A percentile compares a stretch with the other conserved stretches of the same genome.
phyloP scores from a whole-genome alignment of 2,797 vertebrate genomes.

The Enteromius treurensis region DNA sequence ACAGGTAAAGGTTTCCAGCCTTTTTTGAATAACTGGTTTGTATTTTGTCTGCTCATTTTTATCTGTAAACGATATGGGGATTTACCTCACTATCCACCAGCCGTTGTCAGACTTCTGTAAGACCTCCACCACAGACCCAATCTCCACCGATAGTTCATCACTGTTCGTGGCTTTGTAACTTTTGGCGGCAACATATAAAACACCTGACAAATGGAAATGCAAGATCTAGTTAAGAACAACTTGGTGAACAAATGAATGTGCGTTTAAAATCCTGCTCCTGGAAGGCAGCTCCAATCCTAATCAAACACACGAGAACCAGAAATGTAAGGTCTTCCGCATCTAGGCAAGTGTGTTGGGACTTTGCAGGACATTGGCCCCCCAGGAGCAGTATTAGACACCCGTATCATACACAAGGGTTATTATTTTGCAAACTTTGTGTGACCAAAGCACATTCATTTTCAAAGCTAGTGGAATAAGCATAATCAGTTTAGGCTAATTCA shows the following conservation, averaged over 20 bases:
- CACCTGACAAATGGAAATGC: conserved; percentile 67
- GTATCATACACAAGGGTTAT: not conserved
- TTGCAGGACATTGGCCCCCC: not conserved
- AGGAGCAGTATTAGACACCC: not conserved
- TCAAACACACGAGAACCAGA: not conserved
- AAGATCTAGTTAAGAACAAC: not conserved
- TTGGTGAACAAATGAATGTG: not conserved
- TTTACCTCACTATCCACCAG: conserved; percentile 93
- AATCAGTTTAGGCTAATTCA: not conserved
- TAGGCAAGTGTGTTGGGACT: not conserved
- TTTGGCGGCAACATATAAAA: conserved; percentile 72
- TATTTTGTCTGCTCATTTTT: not conserved
- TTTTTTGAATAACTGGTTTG: not conserved
- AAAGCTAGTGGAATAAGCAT: no score
- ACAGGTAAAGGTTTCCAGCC: not conserved
- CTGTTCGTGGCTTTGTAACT: conserved; percentile 76
- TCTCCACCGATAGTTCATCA: conserved; percentile 82
- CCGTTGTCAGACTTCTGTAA: conserved; percentile 80
- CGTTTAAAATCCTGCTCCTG: not conserved
- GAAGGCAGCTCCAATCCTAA: not conserved
- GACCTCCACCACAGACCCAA: conserved; percentile 78
- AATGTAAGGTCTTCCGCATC: not conserved
- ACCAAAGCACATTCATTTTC: not conserved
- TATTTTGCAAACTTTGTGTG: not conserved
- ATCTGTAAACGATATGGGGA: not conserved